Base-by-base conservation (phyloP, 2,888 invertebrate genomes). In the Cerastis leucographa region DNA sequence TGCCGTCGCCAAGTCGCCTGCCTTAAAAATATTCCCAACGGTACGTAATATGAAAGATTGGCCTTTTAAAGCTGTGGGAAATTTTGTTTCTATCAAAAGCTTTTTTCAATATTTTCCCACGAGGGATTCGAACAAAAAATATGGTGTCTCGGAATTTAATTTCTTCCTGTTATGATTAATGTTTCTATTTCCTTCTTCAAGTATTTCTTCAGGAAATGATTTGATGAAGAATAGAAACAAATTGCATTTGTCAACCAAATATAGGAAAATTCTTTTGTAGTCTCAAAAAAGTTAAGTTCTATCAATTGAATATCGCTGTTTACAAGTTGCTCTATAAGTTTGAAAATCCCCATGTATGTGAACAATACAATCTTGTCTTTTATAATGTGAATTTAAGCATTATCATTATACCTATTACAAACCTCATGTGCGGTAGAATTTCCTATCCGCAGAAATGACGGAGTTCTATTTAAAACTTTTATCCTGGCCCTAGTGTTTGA, bases 1-100 rank as follows among this genome's bases (percentile, higher is more conserved):
- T 90, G 89, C 61, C 65, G 84, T 74, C 80, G 88, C 29, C 73
- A 90, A 89, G 90, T 89, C 86, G 85, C 87, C 85, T 84, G 87
- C 76, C 84, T 85, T 54, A 82, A 87, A 88, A 87, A 84, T 67
- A 74, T 74, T 69, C 29, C 25, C 67, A 76, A 76, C 72, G 85
- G 83, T 75, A 56, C 42, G 81, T 80, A 54, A 59, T 74, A 73
- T 71, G 35, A 73, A 54, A 67, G 79, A 75, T 73, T 69, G 64
- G 61, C 42, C 54, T 73, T 74, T 72, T 29, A 5, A n/a, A 25
- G 0, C 19, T 61, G 46, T 76, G 71, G 64, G 59, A 59, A 54
- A 19, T 14, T 64, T 46, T 66, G 6, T 46, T 56, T 40, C 17
- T 46, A 40, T 25, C 35, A 29, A 22, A 8, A 17, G 8, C 22